Conservation (phyloP, 2,113 vertebrate species). For the Terrapene triunguis region DNA sequence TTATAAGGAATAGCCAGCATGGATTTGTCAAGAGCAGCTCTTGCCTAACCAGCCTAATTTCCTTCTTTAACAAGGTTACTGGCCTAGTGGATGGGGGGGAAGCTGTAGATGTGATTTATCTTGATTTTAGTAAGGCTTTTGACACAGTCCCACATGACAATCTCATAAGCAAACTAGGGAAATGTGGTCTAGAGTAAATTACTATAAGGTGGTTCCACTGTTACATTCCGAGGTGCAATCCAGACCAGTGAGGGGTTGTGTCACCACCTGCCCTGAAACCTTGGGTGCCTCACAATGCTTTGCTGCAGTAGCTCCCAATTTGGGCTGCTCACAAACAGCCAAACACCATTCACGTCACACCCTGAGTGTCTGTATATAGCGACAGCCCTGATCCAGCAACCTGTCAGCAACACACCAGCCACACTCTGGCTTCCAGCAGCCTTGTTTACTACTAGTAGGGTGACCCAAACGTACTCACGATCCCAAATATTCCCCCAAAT, state of each 20-base stretch:
- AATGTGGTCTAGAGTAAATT: background rate
- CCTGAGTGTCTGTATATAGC: background rate
- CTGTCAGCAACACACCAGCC: background rate
- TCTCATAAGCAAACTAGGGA: background rate
- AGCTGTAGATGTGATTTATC: background rate
- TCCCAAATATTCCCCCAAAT: background rate
- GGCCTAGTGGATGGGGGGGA: background rate
- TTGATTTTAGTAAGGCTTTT: background rate
- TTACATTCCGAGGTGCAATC: background rate
- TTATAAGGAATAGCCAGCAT: background rate
- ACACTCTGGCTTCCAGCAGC: background rate
- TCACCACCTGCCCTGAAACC: background rate
- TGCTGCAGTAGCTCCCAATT: background rate
- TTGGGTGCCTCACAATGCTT: background rate
- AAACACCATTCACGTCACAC: background rate
- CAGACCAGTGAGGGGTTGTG: background rate
- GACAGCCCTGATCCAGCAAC: background rate
- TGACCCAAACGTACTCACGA: background rate
- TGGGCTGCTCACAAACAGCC: background rate
- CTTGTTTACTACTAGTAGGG: background rate
- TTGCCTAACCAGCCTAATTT: background rate
- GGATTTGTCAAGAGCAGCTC: background rate
- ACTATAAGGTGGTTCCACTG: background rate
- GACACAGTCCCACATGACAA: background rate
- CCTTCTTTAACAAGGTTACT: background rate